A percentile compares a stretch with the other conserved stretches of the same genome.
Evolutionary conservation across 2,797 vertebrate species (phyloP).

Genomic region (Ambastaia sidthimunki): DNA sequence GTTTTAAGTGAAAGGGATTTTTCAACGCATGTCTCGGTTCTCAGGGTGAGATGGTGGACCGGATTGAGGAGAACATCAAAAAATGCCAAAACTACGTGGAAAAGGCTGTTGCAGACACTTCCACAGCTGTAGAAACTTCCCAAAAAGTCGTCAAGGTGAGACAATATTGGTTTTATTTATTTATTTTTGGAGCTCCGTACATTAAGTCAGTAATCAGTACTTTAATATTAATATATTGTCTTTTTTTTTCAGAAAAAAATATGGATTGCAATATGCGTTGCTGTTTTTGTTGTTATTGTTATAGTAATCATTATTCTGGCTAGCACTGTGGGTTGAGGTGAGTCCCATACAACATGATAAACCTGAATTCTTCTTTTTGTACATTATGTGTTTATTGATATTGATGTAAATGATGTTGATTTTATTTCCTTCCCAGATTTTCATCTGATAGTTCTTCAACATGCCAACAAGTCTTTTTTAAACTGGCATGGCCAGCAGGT

Average conservation of each 20-base stretch:
- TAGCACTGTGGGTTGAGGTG: conserved; percentile 58
- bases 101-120: conserved; percentile 77
- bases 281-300: conserved; percentile 76
- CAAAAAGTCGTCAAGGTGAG: conserved; percentile 83
- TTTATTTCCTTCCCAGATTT: too few species aligned
- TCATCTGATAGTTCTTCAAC: too few species aligned
- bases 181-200: not conserved
- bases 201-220: not conserved
- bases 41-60: conserved; percentile 88
- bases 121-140: conserved; percentile 77
- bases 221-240: not conserved
- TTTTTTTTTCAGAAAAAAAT: conserved; percentile 83
- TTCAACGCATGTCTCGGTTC: not conserved
- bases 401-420: too few species aligned
- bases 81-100: conserved; percentile 82
- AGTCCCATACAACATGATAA: too few species aligned
- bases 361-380: too few species aligned
- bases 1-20: not conserved
- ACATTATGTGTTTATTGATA: too few species aligned
- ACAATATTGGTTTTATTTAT: not conserved
- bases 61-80: conserved; percentile 85
- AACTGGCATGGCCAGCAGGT: not conserved
- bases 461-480: not conserved
- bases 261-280: conserved; percentile 80
- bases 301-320: conserved; percentile 76